Evolutionary conservation across 2,888 invertebrate genomes (phyloP), one percentile per base, ranked within the genome.

Genomic region (Lymantria dispar): DNA sequence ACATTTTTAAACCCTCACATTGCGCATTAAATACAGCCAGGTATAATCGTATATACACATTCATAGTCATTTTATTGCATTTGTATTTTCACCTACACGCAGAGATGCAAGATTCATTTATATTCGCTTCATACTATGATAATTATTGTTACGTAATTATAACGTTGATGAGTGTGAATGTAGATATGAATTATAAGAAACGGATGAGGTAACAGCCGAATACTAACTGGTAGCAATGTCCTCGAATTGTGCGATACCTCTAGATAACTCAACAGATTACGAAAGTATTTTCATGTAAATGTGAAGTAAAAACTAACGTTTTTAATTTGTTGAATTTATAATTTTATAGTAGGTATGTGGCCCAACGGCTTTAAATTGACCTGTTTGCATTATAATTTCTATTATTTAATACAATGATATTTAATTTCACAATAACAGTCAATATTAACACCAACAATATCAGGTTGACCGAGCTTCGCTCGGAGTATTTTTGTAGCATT

Each of bases 81-180:
- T 52, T 47, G 49, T 37, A 48, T 65, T 64, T 64, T 62, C 50
- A 58, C 53, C 47, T 42, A 53, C 43, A 48, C 50, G 47, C 42
- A 22, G 43, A 52, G 47, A 47, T 56, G 48, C 49, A 13, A 50
- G 40, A 57, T 59, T 54, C 48, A 52, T 62, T 43, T 54, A 39
- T 57, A 59, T 64, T 49, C 52, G 53, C 50, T 55, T 52, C 50
- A 46, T 12, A 37, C 52, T 50, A 56, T 51, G 57, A 49, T 68
- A 60, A 62, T 55, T 54, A 48, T 38, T 50, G 44, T 66, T 66
- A 47, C 62, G 47, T 54, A 66, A 66, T 56, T 64, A 60, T 58
- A 64, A 56, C 60, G 57, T 56, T 44, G 46, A 53, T 52, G 54
- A 56, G 50, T 52, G 43, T 45, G 43, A 57, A 64, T 59, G 47